Evolutionary conservation across 2,888 invertebrate species (phyloP), one percentile per base, ranked within the genome.

Genomic region (Anoplius nigerrimus): DNA sequence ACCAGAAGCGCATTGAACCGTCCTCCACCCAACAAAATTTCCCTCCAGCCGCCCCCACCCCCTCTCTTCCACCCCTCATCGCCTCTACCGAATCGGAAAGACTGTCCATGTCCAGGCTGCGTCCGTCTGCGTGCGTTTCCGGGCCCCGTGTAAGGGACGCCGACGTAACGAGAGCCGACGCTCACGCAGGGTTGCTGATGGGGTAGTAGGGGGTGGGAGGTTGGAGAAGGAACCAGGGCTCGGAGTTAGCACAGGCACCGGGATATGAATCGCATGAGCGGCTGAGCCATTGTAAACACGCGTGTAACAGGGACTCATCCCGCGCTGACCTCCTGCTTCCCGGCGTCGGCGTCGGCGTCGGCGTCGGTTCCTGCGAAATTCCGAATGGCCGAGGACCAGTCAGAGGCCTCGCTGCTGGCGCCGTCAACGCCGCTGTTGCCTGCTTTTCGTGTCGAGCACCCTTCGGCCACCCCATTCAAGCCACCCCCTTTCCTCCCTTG

Each of bases 221-320:
- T n/a, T n/a, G 11, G 34, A 34, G 34, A 34, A 34, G 34, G 34
- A 34, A 13, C 34, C 8, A 42, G 60, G 46, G 51, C 43, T n/a
- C n/a, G n/a, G 61, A 57, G 66, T 59, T 54, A 54, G 69, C 42
- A 73, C 72, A 76, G 70, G 63, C 62, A 72, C n/a, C n/a, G 80
- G 83, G 83, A 86, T 86, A 81, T 82, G 85, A 86, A 79, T 86
- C 82, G 83, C 82, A 81, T 76, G 84, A 82, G 74, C 82, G 79
- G 83, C 79, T 84, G 80, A 87, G 86, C 87, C 81, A 85, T 82
- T 87, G 87, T 87, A 88, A 88, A 87, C 86, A 86, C 81, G 83
- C 79, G 79, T 84, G 84, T 87, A 84, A 87, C 86, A 85, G 72
- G 81, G 83, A 81, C 83, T 86, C 80, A 86, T 84, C 84, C 76